A percentile compares a stretch with the other conserved stretches of the same genome.
Conservation (phyloP, 1,140 invertebrate species). For the Drosophila lacertosa region DNA sequence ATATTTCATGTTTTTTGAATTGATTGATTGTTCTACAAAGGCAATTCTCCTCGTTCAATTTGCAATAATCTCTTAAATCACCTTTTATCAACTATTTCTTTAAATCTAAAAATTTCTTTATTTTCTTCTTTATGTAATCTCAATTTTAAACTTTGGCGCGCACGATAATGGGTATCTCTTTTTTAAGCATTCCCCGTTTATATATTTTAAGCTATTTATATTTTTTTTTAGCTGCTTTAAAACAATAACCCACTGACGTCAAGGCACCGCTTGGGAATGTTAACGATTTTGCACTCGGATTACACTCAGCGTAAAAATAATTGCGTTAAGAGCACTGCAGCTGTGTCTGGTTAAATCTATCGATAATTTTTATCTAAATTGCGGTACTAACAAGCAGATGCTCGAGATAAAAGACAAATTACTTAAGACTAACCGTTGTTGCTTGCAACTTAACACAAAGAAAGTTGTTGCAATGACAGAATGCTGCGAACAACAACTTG, state of each 20-base stretch:
- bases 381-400: conserved; percentile 25
- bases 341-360: conserved; percentile 1
- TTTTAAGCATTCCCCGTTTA: not conserved
- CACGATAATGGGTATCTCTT: not conserved
- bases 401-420: conserved; percentile 20
- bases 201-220: conserved; percentile 1
- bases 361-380: conserved; percentile 25
- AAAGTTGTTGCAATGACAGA: conserved; percentile 21
- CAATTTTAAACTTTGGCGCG: not conserved
- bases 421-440: not conserved
- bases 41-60: too few species aligned
- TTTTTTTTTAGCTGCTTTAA: conserved; percentile 14
- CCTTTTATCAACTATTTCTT: too few species aligned
- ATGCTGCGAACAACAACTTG: conserved; percentile 8
- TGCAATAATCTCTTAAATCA: too few species aligned
- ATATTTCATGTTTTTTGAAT: too few species aligned
- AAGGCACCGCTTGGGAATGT: conserved; percentile 7
- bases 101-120: too few species aligned
- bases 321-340: conserved; percentile 6
- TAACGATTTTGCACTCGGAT: conserved; percentile 17
- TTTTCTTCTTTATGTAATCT: too few species aligned
- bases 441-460: not conserved
- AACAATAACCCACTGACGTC: conserved; percentile 33
- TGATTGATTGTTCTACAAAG: too few species aligned
- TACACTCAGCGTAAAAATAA: conserved; percentile 2